A percentile compares a stretch with the other conserved stretches of the same genome.
phyloP scores from a whole-genome alignment of 2,113 vertebrate genomes.

The Bufo gargarizans region DNA sequence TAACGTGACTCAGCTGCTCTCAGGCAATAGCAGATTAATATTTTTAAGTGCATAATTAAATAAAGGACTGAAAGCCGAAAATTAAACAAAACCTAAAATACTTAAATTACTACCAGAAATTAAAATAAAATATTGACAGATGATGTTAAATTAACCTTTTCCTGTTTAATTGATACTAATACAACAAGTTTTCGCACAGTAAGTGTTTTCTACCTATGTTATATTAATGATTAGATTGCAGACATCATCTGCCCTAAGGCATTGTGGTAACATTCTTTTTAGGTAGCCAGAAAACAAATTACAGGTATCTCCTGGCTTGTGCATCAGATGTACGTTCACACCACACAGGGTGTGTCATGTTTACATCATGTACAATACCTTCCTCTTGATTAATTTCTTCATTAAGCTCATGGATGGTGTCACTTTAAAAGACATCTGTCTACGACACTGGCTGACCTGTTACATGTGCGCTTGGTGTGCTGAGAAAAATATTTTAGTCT shows the following conservation, averaged over 20 bases:
- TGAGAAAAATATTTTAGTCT: too few relatives aligned
- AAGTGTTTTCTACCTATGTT: neutral
- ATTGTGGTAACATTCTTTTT: neutral
- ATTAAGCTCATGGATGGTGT: neutral
- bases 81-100: neutral
- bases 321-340: neutral
- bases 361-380: neutral
- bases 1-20: neutral
- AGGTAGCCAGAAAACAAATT: constrained; percentile 2
- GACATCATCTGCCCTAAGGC: neutral
- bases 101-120: neutral
- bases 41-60: constrained; percentile 2
- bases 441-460: too few relatives aligned
- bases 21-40: neutral
- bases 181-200: neutral
- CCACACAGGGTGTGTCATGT: neutral
- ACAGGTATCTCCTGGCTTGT: neutral
- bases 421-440: too few relatives aligned
- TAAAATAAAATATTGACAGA: neutral
- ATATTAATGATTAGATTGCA: neutral
- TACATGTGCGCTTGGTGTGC: too few relatives aligned
- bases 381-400: neutral
- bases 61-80: neutral
- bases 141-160: neutral
- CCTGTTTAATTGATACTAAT: neutral